phyloP scores from a whole-genome alignment of 2,888 invertebrate species.

The Dioctria linearis region DNA sequence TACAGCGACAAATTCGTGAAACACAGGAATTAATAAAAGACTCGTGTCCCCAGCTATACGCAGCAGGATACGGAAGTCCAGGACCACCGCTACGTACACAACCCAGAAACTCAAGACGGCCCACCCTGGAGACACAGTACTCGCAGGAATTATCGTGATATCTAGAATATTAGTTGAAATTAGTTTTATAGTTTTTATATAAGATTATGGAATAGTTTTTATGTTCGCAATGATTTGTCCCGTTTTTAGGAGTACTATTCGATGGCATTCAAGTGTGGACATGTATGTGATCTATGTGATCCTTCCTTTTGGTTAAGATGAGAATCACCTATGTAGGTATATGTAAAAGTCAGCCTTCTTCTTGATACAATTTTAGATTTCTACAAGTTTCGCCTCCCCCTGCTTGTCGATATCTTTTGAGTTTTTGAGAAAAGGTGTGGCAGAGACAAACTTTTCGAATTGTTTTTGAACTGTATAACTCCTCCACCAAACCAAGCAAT shows the following conservation, averaged over 20 bases:
- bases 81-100: slow-evolving; percentile 71
- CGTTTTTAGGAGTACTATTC: slow-evolving; percentile 3
- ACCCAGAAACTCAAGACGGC: slow-evolving; percentile 69
- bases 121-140: slow-evolving; percentile 72
- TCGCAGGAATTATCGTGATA: slow-evolving; percentile 73
- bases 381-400: not conserved
- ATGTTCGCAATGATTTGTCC: slow-evolving; percentile 23
- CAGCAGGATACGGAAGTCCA: slow-evolving; percentile 70
- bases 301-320: not conserved
- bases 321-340: not conserved
- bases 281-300: slow-evolving; percentile 25
- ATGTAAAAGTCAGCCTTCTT: not conserved
- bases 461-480: not conserved
- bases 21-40: slow-evolving; percentile 72
- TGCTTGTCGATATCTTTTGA: not conserved
- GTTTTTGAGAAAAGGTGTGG: not conserved
- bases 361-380: not conserved
- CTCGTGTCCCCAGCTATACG: slow-evolving; percentile 71
- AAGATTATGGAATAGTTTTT: slow-evolving; percentile 10
- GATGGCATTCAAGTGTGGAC: slow-evolving; percentile 7
- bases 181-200: slow-evolving; percentile 23
- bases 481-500: not conserved
- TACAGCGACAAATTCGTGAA: slow-evolving; percentile 71
- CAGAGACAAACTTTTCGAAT: not conserved
- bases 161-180: slow-evolving; percentile 69